Conservation (phyloP, 2,113 vertebrate species). For the Arothron firmamentum region DNA sequence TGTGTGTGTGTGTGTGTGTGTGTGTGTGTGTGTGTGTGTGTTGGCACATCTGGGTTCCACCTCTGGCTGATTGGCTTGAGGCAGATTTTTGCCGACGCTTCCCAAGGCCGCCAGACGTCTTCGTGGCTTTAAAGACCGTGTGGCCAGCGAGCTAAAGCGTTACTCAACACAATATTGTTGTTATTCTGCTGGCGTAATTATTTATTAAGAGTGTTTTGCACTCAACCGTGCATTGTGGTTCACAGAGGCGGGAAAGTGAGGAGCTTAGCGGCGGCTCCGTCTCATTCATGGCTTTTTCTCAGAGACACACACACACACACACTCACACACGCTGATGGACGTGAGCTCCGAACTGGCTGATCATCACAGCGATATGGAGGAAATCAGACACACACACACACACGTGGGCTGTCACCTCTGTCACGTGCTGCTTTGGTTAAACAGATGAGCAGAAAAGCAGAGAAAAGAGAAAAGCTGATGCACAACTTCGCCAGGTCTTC, state of each 20-base stretch:
- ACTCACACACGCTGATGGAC: constrained; percentile 9
- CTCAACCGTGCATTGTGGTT: too few species aligned
- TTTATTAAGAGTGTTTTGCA: constrained; percentile 26
- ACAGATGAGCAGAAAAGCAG: not conserved
- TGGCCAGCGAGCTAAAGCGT: constrained; percentile 1
- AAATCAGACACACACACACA: constrained; percentile 39
- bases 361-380: constrained; percentile 52
- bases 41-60: constrained; percentile 37
- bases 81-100: constrained; percentile 11
- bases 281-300: constrained; percentile 3
- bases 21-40: constrained; percentile 12
- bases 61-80: constrained; percentile 27
- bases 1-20: not conserved
- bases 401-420: constrained; percentile 14
- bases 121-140: not conserved
- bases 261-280: too few species aligned
- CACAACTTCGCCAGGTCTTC: not conserved
- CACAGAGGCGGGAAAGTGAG: too few species aligned
- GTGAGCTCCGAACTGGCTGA: constrained; percentile 63
- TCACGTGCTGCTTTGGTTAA: constrained; percentile 15
- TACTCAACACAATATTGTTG: not conserved
- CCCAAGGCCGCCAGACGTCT: constrained; percentile 6
- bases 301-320: constrained; percentile 53
- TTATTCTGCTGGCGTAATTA: not conserved
- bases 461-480: constrained; percentile 3